Evolutionary conservation across 2,888 invertebrate species (phyloP), one percentile per base, ranked within the genome.

Genomic region (Plutella xylostella): DNA sequence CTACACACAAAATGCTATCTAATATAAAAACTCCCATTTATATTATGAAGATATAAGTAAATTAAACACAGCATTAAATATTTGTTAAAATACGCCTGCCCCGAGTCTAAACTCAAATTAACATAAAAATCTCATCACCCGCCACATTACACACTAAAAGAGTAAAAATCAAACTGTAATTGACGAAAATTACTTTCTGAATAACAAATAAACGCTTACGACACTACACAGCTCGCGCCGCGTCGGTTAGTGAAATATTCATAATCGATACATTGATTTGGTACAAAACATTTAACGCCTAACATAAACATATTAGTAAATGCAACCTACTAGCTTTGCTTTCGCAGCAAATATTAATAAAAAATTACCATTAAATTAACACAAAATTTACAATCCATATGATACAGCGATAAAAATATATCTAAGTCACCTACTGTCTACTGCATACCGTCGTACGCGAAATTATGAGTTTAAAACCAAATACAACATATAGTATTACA

Each of bases 301-400:
- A 79, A 64, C 56, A 72, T 77, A 79, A 77, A 51, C 76, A 77
- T 71, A 82, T 80, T 82, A 82, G 83, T 82, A 82, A 83, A 83
- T 82, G 83, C 83, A 80, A 72, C 62, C 74, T 78, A 77, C 71
- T 72, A 66, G 61, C 69, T 61, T 55, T 34, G 58, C 63, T 61
- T 54, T 55, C 51, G 57, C 65, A 61, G 67, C 67, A 63, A 63
- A 66, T 55, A 56, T 55, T 61, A 54, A 50, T 37, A n/a, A 18
- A 25, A 52, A 54, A 58, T 54, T 50, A 49, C 60, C 50, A 55
- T 55, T 60, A 53, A 51, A 58, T 57, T 55, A 70, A 70, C 70
- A 65, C 72, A 64, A 72, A 73, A 74, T 74, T 60, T 75, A 76
- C 76, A 79, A 78, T 70, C 68, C 64, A 68, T 68, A 70, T 65